Evolutionary conservation across 2,113 vertebrate species (phyloP).

Genomic region (Lophius piscatorius): DNA sequence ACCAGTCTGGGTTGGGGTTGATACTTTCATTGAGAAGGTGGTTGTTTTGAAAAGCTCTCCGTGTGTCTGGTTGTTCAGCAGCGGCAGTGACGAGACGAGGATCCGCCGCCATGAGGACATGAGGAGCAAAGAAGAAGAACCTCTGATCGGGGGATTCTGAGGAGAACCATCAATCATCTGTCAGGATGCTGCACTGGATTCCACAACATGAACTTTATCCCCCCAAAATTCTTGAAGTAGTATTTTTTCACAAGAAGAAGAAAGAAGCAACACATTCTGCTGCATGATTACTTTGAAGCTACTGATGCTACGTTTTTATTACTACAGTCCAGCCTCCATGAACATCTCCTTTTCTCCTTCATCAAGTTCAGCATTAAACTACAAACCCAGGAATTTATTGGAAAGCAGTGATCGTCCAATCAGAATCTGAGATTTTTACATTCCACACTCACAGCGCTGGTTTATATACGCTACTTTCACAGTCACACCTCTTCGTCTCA

Average conservation of each 20-base stretch:
- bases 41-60: not conserved
- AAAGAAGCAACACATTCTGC: slow-evolving; percentile 72
- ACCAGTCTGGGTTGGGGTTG: too few species aligned
- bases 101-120: slow-evolving; percentile 81
- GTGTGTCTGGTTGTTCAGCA: slow-evolving; percentile 58
- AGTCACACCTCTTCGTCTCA: not conserved
- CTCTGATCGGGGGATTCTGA: slow-evolving; percentile 78
- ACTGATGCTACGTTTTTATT: slow-evolving; percentile 87
- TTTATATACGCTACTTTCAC: too few species aligned
- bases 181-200: slow-evolving; percentile 86
- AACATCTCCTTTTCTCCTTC: slow-evolving; percentile 43
- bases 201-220: slow-evolving; percentile 79
- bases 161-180: slow-evolving; percentile 66
- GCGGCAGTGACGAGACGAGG: slow-evolving; percentile 69
- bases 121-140: slow-evolving; percentile 64
- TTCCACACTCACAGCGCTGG: too few species aligned
- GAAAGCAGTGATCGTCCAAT: slow-evolving; percentile 46
- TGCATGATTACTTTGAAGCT: slow-evolving; percentile 80
- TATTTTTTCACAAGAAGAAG: slow-evolving; percentile 58
- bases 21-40: not conserved
- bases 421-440: slow-evolving; percentile 34
- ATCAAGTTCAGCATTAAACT: slow-evolving; percentile 49
- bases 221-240: slow-evolving; percentile 73
- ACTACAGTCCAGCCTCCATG: slow-evolving; percentile 65
- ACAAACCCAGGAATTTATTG: slow-evolving; percentile 72